A percentile compares a stretch with the other conserved stretches of the same genome.
phyloP scores from a whole-genome alignment of 64 coral and sea anemone genomes.

The Pocillopora verrucosa region DNA sequence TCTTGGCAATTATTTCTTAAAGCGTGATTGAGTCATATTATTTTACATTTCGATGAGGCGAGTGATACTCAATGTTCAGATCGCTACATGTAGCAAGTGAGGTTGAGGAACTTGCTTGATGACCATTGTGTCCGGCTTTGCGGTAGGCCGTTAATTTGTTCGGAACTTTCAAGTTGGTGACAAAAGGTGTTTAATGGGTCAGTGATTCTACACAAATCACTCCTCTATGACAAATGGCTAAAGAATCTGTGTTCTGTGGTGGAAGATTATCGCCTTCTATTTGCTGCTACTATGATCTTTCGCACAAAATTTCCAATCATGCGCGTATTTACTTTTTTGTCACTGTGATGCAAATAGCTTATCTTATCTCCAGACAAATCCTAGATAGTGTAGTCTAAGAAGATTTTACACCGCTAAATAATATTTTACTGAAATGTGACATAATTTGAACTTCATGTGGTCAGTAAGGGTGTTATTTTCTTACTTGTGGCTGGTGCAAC shows the following conservation, averaged over 20 bases:
- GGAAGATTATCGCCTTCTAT: background rate
- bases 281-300: too few relatives aligned
- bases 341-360: too few relatives aligned
- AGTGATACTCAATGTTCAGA: background rate
- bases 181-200: background rate
- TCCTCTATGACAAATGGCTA: too few relatives aligned
- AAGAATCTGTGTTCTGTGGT: slow-evolving; percentile 7
- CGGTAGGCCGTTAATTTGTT: background rate
- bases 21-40: background rate
- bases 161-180: background rate
- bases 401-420: too few relatives aligned
- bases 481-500: too few relatives aligned
- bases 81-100: background rate
- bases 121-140: background rate
- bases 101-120: background rate
- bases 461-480: too few relatives aligned
- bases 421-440: too few relatives aligned
- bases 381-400: too few relatives aligned
- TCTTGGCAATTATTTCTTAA: background rate
- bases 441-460: too few relatives aligned
- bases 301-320: too few relatives aligned
- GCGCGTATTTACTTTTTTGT: too few relatives aligned
- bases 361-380: too few relatives aligned
- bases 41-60: background rate
- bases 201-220: background rate